Base-by-base conservation (phyloP, 2,797 vertebrate species). In the Psittacula echo region DNA sequence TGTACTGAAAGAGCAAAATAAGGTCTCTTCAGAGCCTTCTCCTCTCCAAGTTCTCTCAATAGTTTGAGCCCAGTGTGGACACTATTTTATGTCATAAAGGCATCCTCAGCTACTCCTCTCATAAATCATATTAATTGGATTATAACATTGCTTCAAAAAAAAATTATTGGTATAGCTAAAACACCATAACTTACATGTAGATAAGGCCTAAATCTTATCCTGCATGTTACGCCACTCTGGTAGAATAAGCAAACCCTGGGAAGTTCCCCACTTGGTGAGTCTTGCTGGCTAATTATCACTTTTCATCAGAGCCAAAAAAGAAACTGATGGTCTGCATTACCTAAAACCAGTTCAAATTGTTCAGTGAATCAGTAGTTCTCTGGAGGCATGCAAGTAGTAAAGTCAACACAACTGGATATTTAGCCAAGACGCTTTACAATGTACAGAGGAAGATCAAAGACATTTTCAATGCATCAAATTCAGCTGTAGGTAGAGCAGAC, bases 401-500 rank as follows among this genome's bases (percentile, higher is more conserved):
- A 95, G 51, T 67, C 79, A 95, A 86, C 24, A 32, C 51, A 78
- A 75, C 21, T 58, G 32, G 11, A 4, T 87, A 91, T 76, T 92
- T 75, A 90, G 66, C 37, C 67, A 79, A 91, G 89, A 87, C 60
- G 53, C 20, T 86, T 81, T 81, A 61, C 39, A 53, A 48, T 17
- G 30, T 30, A 51, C 37, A 87, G n/a, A 67, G 37, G 72, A 89
- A 93, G 77, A 95, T 75, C 37, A 90, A 91, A 95, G 54, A 30
- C 13, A 48, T 14, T 88, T 89, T 42, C 61, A 85, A 18, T 41
- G 24, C 39, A 51, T 62, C 74, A 79, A 51, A 75, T 79, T 78
- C 51, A 51, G 73, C 65, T 83, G 29, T 12, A 86, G 66, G 76
- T 53, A 79, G 39, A 45, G 22, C 11, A 88, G 61, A 92, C 37